Conservation (phyloP, 2,888 invertebrate species). For the Osmoderma eremita region DNA sequence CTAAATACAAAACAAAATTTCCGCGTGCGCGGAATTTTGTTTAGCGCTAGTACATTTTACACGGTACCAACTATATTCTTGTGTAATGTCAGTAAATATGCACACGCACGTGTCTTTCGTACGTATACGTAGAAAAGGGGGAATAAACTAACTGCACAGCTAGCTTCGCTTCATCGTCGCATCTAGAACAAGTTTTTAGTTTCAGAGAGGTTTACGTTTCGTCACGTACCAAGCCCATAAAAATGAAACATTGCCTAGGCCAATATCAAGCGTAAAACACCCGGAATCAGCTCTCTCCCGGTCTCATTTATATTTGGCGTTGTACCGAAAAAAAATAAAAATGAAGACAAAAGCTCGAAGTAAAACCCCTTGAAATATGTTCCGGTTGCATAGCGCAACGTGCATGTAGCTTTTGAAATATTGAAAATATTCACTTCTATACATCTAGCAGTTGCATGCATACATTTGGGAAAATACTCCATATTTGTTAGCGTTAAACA, state of each 20-base stretch:
- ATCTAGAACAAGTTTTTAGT: slow-evolving; percentile 21
- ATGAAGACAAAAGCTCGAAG: not conserved
- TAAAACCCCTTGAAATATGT: slow-evolving; percentile 8
- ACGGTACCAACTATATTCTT: too few species aligned
- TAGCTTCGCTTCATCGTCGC: slow-evolving; percentile 1
- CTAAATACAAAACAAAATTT: too few species aligned
- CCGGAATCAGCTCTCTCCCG: not conserved
- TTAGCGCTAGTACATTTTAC: too few species aligned
- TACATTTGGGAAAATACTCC: too few species aligned
- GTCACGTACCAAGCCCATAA: slow-evolving; percentile 25
- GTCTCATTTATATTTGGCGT: slow-evolving; percentile 9
- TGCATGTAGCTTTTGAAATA: slow-evolving; percentile 9
- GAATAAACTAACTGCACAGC: not conserved
- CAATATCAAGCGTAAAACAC: slow-evolving; percentile 22
- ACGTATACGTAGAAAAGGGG: not conserved
- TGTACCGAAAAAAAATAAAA: not conserved
- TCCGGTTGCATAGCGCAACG: not conserved
- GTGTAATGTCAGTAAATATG: too few species aligned
- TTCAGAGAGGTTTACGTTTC: slow-evolving; percentile 7
- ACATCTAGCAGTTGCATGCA: not conserved
- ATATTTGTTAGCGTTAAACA: too few species aligned
- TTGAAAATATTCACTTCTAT: slow-evolving; percentile 3
- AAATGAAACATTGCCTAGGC: slow-evolving; percentile 30
- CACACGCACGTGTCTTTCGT: slow-evolving; percentile 5
- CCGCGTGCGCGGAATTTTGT: too few species aligned